phyloP scores from a whole-genome alignment of 1,140 invertebrate species.

The Calliopsis andreniformis region DNA sequence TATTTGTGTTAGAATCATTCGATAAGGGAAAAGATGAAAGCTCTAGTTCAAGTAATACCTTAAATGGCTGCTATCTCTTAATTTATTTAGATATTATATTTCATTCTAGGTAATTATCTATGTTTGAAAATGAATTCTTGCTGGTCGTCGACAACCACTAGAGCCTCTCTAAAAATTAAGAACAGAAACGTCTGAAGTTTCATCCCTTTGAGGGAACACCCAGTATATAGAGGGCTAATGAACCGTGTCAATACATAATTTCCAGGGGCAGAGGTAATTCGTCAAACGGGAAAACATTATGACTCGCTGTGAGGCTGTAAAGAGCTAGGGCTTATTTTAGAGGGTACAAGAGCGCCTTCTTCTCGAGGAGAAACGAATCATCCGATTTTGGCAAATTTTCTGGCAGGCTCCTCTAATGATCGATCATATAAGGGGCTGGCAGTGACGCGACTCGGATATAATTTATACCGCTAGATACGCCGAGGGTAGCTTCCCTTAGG shows the following conservation, averaged over 20 bases:
- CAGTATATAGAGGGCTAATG: background rate
- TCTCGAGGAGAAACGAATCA: conserved; percentile 37
- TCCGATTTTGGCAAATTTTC: conserved; percentile 78
- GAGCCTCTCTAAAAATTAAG: no score
- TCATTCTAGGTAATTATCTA: no score
- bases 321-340: no score
- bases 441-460: conserved; percentile 79
- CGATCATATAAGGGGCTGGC: conserved; percentile 80
- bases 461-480: conserved; percentile 80
- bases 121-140: no score
- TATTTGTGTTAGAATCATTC: no score
- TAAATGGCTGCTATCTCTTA: no score
- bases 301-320: no score
- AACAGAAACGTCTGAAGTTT: background rate
- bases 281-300: conserved; percentile 26
- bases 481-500: conserved; percentile 77
- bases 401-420: conserved; percentile 81
- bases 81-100: no score
- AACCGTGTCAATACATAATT: background rate
- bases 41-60: no score
- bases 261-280: background rate
- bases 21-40: no score
- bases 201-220: background rate
- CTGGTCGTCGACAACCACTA: no score
- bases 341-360: conserved; percentile 7